Evolutionary conservation across 2,888 invertebrate genomes (phyloP), one percentile per base, ranked within the genome.

Genomic region (Caenorhabditis afra): DNA sequence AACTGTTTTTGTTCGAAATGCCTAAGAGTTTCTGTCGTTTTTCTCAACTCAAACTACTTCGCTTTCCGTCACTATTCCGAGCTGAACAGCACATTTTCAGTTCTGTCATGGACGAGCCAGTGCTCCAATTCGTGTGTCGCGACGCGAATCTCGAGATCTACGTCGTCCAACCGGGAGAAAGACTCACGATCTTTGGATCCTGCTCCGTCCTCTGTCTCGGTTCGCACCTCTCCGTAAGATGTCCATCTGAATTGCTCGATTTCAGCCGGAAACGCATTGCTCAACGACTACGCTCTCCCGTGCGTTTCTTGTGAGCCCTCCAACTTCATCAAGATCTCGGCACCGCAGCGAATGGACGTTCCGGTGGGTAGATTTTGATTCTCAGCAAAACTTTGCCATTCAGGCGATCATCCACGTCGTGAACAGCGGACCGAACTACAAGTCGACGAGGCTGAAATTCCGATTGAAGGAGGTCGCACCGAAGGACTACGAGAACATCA

Each of bases 181-280:
- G 71, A 1, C 23, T 76, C 11, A 65, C 68, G 14, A 61, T 81
- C 14, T 81, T 52, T n/a, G 80, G 80, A 50, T 66, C 80, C 4
- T 66, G 64, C 52, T 67, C 67, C 1, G 14, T 81, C 29, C 50
- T 71, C 7, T 81, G 80, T 52, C n/a, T 81, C 14, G 70, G 75
- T 75, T n/a, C 4, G 14, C 44, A 16, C 23, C 20, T 23, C n/a
- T 22, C n/a, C 45, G 1, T 20, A 22, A 57, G n/a, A 12, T n/a
- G n/a, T 5, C 37, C 20, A 11, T 11, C 20, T 2, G 8, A 44
- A 50, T n/a, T 35, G 1, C 0, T 14, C n/a, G 10, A 10, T 53
- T 67, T 52, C 50, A 79, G 79, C 68, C 16, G 79, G 79, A 23
- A 68, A 64, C 23, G 79, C 53, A 11, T 49, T 68, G 10, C 4